Evolutionary conservation across 2,888 invertebrate species (phyloP).

Genomic region (Drosophila demipolita): DNA sequence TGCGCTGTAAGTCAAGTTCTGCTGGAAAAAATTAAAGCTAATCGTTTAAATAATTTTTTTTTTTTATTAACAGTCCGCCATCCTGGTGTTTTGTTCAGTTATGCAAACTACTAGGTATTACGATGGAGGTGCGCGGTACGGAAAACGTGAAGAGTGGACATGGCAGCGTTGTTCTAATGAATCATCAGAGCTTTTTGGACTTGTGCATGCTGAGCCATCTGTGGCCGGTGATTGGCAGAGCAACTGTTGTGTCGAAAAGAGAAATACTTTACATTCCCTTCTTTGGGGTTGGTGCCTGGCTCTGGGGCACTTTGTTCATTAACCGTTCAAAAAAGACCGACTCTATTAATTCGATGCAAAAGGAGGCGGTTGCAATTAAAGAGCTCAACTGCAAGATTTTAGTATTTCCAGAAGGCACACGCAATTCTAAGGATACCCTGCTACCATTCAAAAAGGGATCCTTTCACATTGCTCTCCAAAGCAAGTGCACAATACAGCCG

Average conservation of each 20-base stretch:
- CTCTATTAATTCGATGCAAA: slow-evolving; percentile 90
- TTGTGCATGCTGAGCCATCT: slow-evolving; percentile 86
- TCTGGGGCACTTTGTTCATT: slow-evolving; percentile 96
- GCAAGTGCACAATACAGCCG: slow-evolving; percentile 94
- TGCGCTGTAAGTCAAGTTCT: slow-evolving; percentile 89
- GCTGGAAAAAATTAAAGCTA: background rate
- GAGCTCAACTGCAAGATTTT: slow-evolving; percentile 90
- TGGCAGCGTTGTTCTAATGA: slow-evolving; percentile 93
- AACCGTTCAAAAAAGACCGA: slow-evolving; percentile 90
- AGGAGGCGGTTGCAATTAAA: slow-evolving; percentile 89
- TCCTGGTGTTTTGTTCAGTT: slow-evolving; percentile 88
- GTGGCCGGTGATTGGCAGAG: slow-evolving; percentile 91
- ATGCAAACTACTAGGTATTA: slow-evolving; percentile 87
- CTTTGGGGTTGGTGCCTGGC: slow-evolving; percentile 93
- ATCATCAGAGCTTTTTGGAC: slow-evolving; percentile 96
- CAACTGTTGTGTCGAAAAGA: slow-evolving; percentile 93
- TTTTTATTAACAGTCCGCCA: slow-evolving; percentile 87
- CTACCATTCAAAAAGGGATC: slow-evolving; percentile 98
- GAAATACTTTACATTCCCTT: slow-evolving; percentile 93
- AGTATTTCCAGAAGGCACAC: slow-evolving; percentile 97
- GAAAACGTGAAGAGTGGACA: slow-evolving; percentile 91
- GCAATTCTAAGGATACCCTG: slow-evolving; percentile 91
- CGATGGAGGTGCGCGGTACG: slow-evolving; percentile 90
- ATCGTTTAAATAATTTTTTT: background rate
- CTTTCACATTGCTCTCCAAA: slow-evolving; percentile 95